Conservation (phyloP, 2,888 invertebrate species). For the Tachina lurida region DNA sequence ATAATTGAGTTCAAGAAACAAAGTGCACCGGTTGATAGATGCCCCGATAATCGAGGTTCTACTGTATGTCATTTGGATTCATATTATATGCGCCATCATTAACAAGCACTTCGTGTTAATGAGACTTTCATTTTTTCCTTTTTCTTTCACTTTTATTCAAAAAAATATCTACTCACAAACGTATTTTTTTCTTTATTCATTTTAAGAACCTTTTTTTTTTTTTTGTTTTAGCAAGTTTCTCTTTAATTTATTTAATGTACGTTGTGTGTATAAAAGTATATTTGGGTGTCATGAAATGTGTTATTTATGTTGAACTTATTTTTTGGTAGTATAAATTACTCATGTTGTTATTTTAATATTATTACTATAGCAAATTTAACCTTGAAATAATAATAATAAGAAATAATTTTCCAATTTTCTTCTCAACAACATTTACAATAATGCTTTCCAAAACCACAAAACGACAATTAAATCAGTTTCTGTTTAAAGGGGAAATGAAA, state of each 20-base stretch:
- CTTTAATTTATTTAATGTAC: constrained; percentile 5
- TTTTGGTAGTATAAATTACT: not conserved
- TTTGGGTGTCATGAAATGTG: constrained; percentile 1
- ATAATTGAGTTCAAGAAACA: too few relatives aligned
- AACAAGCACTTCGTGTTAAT: constrained; percentile 11
- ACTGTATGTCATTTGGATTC: too few relatives aligned
- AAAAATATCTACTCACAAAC: not conserved
- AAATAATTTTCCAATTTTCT: constrained; percentile 49
- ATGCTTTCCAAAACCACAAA: constrained; percentile 30
- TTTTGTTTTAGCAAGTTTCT: constrained; percentile 18
- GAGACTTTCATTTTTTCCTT: constrained; percentile 3
- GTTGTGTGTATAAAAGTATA: constrained; percentile 9
- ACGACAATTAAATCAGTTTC: constrained; percentile 55
- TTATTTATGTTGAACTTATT: constrained; percentile 2
- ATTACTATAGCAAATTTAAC: constrained; percentile 13
- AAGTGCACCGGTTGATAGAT: too few relatives aligned
- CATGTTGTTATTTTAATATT: not conserved
- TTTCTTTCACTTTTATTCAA: constrained; percentile 5
- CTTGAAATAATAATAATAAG: constrained; percentile 38
- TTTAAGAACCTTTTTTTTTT: not conserved
- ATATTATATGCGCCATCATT: not conserved
- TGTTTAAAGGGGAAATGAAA: constrained; percentile 2
- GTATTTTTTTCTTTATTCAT: not conserved
- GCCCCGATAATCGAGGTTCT: too few relatives aligned
- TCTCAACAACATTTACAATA: constrained; percentile 32